Conservation (phyloP, 2,797 vertebrate genomes). For the Xenentodon cancila region DNA sequence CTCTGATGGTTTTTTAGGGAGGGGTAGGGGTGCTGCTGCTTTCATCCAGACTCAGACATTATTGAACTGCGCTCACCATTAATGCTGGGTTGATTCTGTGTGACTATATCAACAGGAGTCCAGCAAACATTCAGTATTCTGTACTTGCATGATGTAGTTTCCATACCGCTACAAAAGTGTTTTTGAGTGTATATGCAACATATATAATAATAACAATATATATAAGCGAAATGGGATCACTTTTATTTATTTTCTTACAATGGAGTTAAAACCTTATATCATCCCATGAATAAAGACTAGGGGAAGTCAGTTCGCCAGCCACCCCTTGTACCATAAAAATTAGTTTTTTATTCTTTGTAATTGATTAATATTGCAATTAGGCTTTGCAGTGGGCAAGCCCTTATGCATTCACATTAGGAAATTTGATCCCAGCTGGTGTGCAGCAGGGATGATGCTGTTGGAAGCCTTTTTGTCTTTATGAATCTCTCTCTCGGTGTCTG, state of each 20-base stretch:
- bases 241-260: slow-evolving; percentile 41
- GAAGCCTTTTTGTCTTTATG: slow-evolving; percentile 68
- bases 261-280: slow-evolving; percentile 31
- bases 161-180: slow-evolving; percentile 30
- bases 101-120: slow-evolving; percentile 72
- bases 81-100: slow-evolving; percentile 74
- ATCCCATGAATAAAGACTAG: slow-evolving; percentile 52
- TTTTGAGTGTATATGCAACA: slow-evolving; percentile 55
- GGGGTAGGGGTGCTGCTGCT: slow-evolving; percentile 48
- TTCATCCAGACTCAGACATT: slow-evolving; percentile 82
- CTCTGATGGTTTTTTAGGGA: slow-evolving; percentile 78
- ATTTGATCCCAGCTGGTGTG: slow-evolving; percentile 61
- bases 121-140: slow-evolving; percentile 59
- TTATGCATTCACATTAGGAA: slow-evolving; percentile 63
- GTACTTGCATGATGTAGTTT: slow-evolving; percentile 29
- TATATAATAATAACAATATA: slow-evolving; percentile 40
- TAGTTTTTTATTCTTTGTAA: slow-evolving; percentile 72
- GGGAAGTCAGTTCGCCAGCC: slow-evolving; percentile 52
- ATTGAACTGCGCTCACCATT: slow-evolving; percentile 77
- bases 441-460: slow-evolving; percentile 58
- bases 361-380: slow-evolving; percentile 81
- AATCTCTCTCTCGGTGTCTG: slow-evolving; percentile 70
- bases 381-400: slow-evolving; percentile 64
- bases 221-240: slow-evolving; percentile 35
- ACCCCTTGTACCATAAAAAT: slow-evolving; percentile 62